Conservation (phyloP, 2,888 invertebrate species). For the Dryobotodes eremita region DNA sequence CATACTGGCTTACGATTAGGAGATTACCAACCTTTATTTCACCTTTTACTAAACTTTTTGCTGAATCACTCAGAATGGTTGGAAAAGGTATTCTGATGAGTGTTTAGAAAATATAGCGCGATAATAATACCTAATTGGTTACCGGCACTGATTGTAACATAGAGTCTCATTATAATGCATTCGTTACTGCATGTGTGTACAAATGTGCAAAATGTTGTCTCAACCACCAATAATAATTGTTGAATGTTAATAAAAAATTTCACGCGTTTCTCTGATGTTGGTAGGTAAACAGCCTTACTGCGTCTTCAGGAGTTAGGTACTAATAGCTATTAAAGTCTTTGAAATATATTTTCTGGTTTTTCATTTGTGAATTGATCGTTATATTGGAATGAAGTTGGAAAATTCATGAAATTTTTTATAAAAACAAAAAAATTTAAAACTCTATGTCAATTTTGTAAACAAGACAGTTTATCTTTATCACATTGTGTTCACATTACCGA, state of each 20-base stretch:
- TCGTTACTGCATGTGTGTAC: conserved; percentile 56
- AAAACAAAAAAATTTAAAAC: not conserved
- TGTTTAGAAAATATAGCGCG: conserved; percentile 54
- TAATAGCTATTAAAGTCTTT: conserved; percentile 7
- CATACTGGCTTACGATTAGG: conserved; percentile 4
- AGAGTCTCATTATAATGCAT: conserved; percentile 61
- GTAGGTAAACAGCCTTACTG: conserved; percentile 16
- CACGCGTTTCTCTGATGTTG: conserved; percentile 30
- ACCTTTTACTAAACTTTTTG: not conserved
- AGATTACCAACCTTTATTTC: not conserved
- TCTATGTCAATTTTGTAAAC: not conserved
- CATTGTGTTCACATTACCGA: not conserved
- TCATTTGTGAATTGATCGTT: not conserved
- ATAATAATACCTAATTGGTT: conserved; percentile 58
- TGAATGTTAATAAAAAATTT: conserved; percentile 54
- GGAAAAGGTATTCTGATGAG: conserved; percentile 36
- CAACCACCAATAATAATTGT: conserved; percentile 56
- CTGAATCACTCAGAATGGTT: conserved; percentile 12
- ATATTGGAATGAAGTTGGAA: not conserved
- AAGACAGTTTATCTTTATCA: not conserved
- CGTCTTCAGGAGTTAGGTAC: not conserved
- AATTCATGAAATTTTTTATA: not conserved
- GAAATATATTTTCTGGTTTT: not conserved
- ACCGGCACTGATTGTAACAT: conserved; percentile 60
- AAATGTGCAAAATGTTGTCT: conserved; percentile 59